A percentile compares a stretch with the other conserved stretches of the same genome.
Conservation (phyloP, 2,888 invertebrate species). For the Trichopoda pennipes region DNA sequence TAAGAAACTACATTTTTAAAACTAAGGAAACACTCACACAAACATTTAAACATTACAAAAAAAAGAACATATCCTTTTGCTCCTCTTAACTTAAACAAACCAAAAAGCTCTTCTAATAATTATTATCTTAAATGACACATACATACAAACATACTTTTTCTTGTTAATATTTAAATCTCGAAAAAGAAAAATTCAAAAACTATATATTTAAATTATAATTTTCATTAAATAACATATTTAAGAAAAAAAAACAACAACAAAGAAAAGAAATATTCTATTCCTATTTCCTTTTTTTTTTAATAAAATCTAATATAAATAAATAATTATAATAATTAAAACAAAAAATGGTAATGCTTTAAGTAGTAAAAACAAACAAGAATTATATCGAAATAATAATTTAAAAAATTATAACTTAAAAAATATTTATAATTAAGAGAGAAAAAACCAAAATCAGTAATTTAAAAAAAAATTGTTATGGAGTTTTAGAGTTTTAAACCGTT, state of each 20-base stretch:
- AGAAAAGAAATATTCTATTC: constrained; percentile 31
- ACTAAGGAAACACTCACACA: constrained; percentile 34
- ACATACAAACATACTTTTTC: constrained; percentile 67
- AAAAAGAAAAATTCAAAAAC: constrained; percentile 16
- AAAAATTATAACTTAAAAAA: constrained; percentile 57
- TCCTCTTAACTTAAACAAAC: constrained; percentile 58
- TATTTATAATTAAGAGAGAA: constrained; percentile 32
- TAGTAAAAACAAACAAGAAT: constrained; percentile 57
- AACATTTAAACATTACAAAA: too few relatives aligned
- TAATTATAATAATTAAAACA: constrained; percentile 33
- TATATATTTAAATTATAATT: constrained; percentile 24
- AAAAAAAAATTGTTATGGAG: constrained; percentile 67
- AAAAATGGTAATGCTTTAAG: constrained; percentile 66
- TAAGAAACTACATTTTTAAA: constrained; percentile 41
- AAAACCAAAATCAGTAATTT: constrained; percentile 50
- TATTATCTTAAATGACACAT: constrained; percentile 47
- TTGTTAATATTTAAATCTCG: constrained; percentile 60
- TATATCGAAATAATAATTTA: constrained; percentile 61
- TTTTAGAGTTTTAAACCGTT: constrained; percentile 71
- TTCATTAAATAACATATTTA: constrained; percentile 25
- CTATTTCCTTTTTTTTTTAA: constrained; percentile 53
- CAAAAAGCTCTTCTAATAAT: constrained; percentile 51
- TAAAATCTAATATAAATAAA: constrained; percentile 26
- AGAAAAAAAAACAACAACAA: constrained; percentile 7
- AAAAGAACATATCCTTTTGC: constrained; percentile 66